A percentile compares a stretch with the other conserved stretches of the same genome.
Evolutionary conservation across 2,888 invertebrate genomes (phyloP).

Genomic region (Drosophila birchii): DNA sequence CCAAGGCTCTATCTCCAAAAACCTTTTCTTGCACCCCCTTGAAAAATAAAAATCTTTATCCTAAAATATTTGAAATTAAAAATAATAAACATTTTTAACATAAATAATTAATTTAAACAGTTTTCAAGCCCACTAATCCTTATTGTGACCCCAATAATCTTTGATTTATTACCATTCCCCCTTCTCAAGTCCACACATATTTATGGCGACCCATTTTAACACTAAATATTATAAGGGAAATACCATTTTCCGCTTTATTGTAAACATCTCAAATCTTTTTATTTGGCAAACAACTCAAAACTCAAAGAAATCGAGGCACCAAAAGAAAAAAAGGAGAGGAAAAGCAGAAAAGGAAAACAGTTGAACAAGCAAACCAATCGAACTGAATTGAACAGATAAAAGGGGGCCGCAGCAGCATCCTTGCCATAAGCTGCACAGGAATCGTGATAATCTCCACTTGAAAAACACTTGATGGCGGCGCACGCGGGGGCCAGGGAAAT

Average conservation of each 20-base stretch:
- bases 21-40: too few relatives aligned
- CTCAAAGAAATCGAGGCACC: conserved; percentile 21
- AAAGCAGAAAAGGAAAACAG: conserved; percentile 19
- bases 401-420: conserved; percentile 31
- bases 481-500: conserved; percentile 15
- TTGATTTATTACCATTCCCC: not conserved
- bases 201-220: conserved; percentile 25
- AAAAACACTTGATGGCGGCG: conserved; percentile 55
- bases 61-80: not conserved
- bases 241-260: conserved; percentile 20
- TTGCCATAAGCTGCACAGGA: conserved; percentile 61
- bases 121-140: too few relatives aligned
- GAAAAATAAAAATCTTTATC: too few relatives aligned
- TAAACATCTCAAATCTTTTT: conserved; percentile 33
- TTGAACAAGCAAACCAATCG: conserved; percentile 31
- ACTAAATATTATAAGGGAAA: conserved; percentile 2
- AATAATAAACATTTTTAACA: too few relatives aligned
- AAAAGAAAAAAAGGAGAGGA: not conserved
- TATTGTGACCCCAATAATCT: not conserved
- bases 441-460: conserved; percentile 76
- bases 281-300: conserved; percentile 43
- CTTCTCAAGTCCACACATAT: not conserved
- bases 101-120: not conserved
- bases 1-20: too few relatives aligned
- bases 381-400: conserved; percentile 33